Base-by-base conservation (phyloP, 2,113 vertebrate species). In the Lynx canadensis region DNA sequence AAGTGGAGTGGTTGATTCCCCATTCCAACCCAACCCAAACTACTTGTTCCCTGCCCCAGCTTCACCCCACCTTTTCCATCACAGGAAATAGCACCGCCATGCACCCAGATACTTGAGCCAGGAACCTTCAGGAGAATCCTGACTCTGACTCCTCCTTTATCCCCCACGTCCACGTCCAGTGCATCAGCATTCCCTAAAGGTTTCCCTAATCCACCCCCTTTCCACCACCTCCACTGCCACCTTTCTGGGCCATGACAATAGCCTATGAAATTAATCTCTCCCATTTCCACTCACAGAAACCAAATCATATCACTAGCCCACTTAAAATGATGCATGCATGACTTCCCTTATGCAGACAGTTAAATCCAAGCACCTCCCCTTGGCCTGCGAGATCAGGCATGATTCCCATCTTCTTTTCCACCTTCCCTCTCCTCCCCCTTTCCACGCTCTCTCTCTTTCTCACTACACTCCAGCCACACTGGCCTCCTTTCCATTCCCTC, bases 391-490 rank as follows among this genome's bases (percentile, higher is more conserved):
- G 55, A 45, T 36, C 71, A 82, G 50, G 27, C 2, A 0, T 65
- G 31, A 57, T 5, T 55, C 60, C 69, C 5, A 2, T 52, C 45
- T 68, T 45, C 33, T 38, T 23, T 60, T 25, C 8, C 5, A 14
- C 18, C 13, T 1, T 71, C 52, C 25, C 23, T 48, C 15, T 68
- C 36, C 84, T 76, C 29, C 45, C 12, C 25, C 69, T 8, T 33
- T 50, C 27, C n/a, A 48, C 7, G 13, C 29, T 9, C 19, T 65
- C 23, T 60, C 27, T 33, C 9, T 85, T 48, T 57, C 91, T 19
- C 89, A 73, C 71, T 89, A 60, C 16, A 41, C 83, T 84, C 36
- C 31, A 97, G 55, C 25, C 82, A 55, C 45, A 31, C 18, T 48
- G 68, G 48, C 55, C 80, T 57, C 18, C 79, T 92, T 69, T 73